Evolutionary conservation across 2,888 invertebrate species (phyloP).

Genomic region (Dione vanillae): DNA sequence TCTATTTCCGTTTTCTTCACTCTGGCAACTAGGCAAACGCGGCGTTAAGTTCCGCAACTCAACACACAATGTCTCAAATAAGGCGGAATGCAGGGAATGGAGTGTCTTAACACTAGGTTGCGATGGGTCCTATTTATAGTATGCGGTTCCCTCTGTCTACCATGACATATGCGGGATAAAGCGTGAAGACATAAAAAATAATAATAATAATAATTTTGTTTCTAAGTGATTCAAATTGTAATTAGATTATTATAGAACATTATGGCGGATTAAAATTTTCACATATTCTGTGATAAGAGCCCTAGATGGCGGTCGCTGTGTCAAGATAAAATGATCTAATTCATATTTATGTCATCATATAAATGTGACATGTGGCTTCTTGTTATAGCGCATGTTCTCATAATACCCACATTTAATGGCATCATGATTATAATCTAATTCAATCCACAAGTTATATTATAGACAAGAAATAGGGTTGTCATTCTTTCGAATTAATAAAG

Average conservation of each 20-base stretch:
- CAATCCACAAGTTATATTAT: neutral
- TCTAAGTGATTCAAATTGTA: too few species aligned
- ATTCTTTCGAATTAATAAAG: neutral
- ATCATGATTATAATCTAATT: neutral
- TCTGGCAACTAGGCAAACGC: neutral
- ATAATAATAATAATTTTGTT: too few species aligned
- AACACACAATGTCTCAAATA: too few species aligned
- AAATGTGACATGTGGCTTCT: neutral
- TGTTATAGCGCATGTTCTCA: neutral
- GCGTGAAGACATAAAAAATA: too few species aligned
- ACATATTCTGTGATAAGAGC: neutral
- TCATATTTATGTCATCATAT: neutral
- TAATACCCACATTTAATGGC: neutral
- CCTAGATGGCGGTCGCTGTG: neutral
- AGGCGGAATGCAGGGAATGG: too few species aligned
- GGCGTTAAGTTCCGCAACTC: too few species aligned
- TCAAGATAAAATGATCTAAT: conserved; percentile 1
- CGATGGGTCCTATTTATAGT: too few species aligned
- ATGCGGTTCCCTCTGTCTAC: too few species aligned
- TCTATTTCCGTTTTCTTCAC: neutral
- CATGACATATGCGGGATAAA: too few species aligned
- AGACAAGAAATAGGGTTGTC: neutral
- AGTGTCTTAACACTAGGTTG: too few species aligned
- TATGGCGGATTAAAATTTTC: too few species aligned
- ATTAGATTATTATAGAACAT: too few species aligned